Percentiles rank a stretch among this genome's conserved stretches.
phyloP scores from a whole-genome alignment of 2,888 invertebrate genomes.

The Chymomyza procnemis region DNA sequence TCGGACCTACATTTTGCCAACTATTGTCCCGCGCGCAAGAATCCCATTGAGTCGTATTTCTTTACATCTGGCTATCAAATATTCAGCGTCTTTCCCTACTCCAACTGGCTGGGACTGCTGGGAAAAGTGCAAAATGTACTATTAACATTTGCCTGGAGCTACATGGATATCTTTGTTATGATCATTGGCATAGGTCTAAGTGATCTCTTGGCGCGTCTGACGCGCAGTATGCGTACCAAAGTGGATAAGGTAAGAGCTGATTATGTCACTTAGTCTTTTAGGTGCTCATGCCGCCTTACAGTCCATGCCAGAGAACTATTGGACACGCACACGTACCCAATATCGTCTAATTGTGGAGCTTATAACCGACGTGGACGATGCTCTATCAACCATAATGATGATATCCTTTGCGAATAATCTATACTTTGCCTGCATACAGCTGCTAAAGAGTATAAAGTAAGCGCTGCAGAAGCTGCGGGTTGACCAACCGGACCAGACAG shows the following conservation, averaged over 20 bases:
- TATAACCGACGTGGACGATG: slow-evolving; percentile 79
- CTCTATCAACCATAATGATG: slow-evolving; percentile 79
- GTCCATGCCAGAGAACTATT: slow-evolving; percentile 76
- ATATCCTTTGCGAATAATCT: slow-evolving; percentile 81
- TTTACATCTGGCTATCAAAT: slow-evolving; percentile 54
- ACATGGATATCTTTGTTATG: slow-evolving; percentile 86
- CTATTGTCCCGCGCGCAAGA: slow-evolving; percentile 62
- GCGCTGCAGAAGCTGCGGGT: slow-evolving; percentile 17
- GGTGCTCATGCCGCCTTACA: slow-evolving; percentile 16
- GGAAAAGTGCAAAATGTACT: slow-evolving; percentile 80
- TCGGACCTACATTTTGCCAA: slow-evolving; percentile 71
- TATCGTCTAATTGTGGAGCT: slow-evolving; percentile 80
- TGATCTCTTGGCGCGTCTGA: slow-evolving; percentile 83
- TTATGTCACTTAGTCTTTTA: not conserved
- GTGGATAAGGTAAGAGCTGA: slow-evolving; percentile 19
- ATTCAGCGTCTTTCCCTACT: slow-evolving; percentile 67
- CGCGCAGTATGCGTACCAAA: slow-evolving; percentile 77
- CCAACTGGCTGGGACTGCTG: slow-evolving; percentile 67
- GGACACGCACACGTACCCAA: slow-evolving; percentile 79
- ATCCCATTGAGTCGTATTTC: slow-evolving; percentile 74
- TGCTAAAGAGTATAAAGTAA: slow-evolving; percentile 80
- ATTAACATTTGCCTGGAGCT: slow-evolving; percentile 86
- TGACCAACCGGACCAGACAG: too few relatives aligned
- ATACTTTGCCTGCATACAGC: slow-evolving; percentile 81
- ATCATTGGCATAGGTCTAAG: slow-evolving; percentile 84